Evolutionary conservation across 2,888 invertebrate species (phyloP), one percentile per base, ranked within the genome.

Genomic region (Apoderus coryli): DNA sequence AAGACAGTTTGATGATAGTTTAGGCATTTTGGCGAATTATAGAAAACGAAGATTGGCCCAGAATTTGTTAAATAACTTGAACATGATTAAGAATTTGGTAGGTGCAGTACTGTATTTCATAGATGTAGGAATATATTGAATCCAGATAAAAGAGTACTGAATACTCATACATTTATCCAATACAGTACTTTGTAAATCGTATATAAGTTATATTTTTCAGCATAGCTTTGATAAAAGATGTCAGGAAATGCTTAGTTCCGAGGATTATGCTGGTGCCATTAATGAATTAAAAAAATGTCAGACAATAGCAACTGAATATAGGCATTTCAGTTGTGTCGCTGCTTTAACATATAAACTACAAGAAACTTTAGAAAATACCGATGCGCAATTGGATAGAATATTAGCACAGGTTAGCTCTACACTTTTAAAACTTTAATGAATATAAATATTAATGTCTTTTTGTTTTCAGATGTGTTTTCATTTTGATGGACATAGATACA

Each of bases 11-110:
- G 85, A 79, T 19, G 78, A 84, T 26, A 84, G 88, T 47, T 68
- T 95, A 33, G 79, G 82, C 13, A 85, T 96, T 37, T 62, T 96
- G 26, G 85, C 92, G 0, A 90, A 92, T 54, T 89, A 90, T 52
- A 65, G 84, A 27, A 90, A 89, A 55, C 62, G 89, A 29, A 86
- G 89, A 53, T 72, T 84, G 33, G 72, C 90, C 4, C 69, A 76
- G 36, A 76, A 77, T 29, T 64, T 95, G 1, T 61, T 93, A 2
- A 74, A 77, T 41, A 84, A 81, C 12, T 59, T 96, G 19, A 66
- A 70, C 38, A 78, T 76, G 16, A 80, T 89, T 13, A 82, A 81
- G 56, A 78, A 79, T 39, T 59, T 88, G 57, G 76, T 76, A 57
- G 60, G 64, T 50, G 4, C 23, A n/a, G n/a, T n/a, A n/a, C n/a